These are phyloP conservation scores for Polyommatus iphigenia DNA, from an alignment of 2,888 invertebrate species.

Conservation along the genomic window DNA sequence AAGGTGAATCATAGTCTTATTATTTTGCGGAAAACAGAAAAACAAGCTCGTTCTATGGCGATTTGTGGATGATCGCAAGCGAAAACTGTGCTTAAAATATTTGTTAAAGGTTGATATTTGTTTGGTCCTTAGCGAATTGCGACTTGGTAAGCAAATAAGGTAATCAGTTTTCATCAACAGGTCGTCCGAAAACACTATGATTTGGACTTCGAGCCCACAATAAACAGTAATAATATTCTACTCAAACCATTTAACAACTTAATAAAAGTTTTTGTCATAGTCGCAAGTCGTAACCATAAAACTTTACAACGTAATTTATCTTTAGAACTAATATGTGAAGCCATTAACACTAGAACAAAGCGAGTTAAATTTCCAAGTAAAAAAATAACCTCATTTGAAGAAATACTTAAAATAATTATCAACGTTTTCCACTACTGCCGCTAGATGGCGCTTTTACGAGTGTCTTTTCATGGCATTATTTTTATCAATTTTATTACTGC, in stretches of 20 bases:
- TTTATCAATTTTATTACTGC: neutral
- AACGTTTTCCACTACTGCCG: neutral
- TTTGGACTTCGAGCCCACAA: neutral
- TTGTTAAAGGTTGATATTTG: neutral
- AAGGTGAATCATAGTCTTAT: constrained; percentile 40
- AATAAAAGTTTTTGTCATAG: neutral
- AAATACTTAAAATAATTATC: neutral
- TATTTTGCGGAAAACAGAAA: constrained; percentile 28
- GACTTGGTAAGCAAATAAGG: neutral
- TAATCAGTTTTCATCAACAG: neutral
- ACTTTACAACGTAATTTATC: neutral
- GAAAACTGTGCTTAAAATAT: neutral
- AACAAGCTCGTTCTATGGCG: neutral
- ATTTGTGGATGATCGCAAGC: neutral
- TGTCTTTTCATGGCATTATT: neutral
- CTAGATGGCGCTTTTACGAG: neutral
- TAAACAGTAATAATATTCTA: neutral
- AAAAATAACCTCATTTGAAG: neutral
- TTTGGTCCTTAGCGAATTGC: neutral
- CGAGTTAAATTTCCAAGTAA: neutral
- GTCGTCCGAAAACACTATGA: neutral
- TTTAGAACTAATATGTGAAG: neutral
- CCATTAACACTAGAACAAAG: constrained; percentile 13
- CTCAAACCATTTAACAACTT: neutral
- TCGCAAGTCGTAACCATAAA: neutral